Evolutionary conservation across 2,797 vertebrate genomes (phyloP), one percentile per base, ranked within the genome.

Genomic region (Falco peregrinus): DNA sequence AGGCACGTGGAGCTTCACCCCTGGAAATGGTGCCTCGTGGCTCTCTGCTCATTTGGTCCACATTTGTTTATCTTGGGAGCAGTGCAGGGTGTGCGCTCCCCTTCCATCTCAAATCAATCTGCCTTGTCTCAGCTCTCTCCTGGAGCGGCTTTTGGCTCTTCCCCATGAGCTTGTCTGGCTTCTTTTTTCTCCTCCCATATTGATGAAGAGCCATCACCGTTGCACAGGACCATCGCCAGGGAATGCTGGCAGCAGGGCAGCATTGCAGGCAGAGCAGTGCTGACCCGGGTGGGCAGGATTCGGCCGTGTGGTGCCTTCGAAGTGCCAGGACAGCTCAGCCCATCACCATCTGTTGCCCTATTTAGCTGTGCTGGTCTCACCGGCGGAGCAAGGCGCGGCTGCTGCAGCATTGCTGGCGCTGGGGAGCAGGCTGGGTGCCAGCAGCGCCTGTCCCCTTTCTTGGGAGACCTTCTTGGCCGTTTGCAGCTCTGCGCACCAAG

Each of bases 291-390:
- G 0, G 51, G 75, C 78, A 78, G 68, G 48, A 63, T 43, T 53
- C 2, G 9, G 74, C 93, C 3, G 0, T 41, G 67, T 33, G 63
- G 35, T 50, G n/a, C 59, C 56, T 54, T 35, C 5, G 0, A 33
- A 61, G 75, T 73, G 89, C 84, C 78, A 69, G 79, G 53, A 53
- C n/a, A 33, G 63, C 88, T 61, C 83, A 71, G 48, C 76, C 89
- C 69, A 12, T 86, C 33, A 6, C 90, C 90, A 94, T 88, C 85
- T 95, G 91, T 31, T 91, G 92, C 83, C 88, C 95, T 91, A 71
- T 75, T 95, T 93, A 83, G n/a, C 83, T 65, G 78, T 2, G 11
- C 78, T 69, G 12, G 1, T 70, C 56, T 75, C 48, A 10, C 63
- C 5, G 20, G 65, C 0, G 0, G 90, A 75, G 69, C n/a, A 12